Conservation (phyloP, 2,888 invertebrate species). For the Bugulina stolonifera region DNA sequence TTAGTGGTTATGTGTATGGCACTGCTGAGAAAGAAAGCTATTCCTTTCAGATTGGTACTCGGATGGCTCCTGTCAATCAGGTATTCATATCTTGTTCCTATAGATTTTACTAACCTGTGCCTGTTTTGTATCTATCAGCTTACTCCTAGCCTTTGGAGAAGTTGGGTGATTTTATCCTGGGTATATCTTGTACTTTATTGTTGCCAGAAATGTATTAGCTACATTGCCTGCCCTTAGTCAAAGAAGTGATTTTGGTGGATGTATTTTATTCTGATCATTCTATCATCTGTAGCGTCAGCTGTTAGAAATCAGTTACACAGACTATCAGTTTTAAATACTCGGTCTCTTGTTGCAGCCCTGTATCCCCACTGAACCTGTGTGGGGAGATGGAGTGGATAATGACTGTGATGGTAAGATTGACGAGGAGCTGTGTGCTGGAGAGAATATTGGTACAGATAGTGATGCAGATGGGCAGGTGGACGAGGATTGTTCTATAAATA, state of each 20-base stretch:
- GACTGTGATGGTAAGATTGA: constrained; percentile 33
- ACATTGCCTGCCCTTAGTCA: too few relatives aligned
- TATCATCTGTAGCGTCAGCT: too few relatives aligned
- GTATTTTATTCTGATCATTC: too few relatives aligned
- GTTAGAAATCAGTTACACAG: too few relatives aligned
- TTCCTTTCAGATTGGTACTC: constrained; percentile 34
- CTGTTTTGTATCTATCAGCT: too few relatives aligned
- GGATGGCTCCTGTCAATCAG: constrained; percentile 33
- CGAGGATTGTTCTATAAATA: constrained; percentile 22
- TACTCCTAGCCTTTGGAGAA: too few relatives aligned
- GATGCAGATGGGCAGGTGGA: constrained; percentile 10
- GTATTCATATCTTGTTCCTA: constrained; percentile 11
- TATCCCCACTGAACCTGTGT: constrained; percentile 5
- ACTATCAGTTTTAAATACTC: too few relatives aligned
- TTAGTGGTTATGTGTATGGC: constrained; percentile 37
- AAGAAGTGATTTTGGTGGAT: too few relatives aligned
- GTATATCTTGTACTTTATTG: too few relatives aligned
- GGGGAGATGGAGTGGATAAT: constrained; percentile 32
- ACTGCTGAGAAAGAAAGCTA: constrained; percentile 37
- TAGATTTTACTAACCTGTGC: too few relatives aligned
- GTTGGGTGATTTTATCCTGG: too few relatives aligned
- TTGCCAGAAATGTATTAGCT: too few relatives aligned
- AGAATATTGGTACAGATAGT: neutral
- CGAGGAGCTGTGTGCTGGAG: constrained; percentile 29
- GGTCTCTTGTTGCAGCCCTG: constrained; percentile 29